Base-by-base conservation (phyloP, 2,113 vertebrate genomes). In the Copsychus sechellarum region DNA sequence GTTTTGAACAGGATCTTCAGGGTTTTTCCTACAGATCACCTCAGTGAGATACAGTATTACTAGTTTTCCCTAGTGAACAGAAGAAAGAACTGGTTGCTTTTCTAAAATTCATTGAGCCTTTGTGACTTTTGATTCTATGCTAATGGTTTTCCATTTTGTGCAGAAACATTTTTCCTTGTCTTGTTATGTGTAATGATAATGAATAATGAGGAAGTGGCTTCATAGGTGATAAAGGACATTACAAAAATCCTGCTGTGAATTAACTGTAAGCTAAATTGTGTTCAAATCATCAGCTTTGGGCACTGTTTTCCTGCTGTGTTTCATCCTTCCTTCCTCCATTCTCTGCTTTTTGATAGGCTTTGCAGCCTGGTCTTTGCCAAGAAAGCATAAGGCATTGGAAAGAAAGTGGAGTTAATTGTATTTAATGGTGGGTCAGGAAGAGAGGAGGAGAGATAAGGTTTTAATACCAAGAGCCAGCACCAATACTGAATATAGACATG, bases 191-290 rank as follows among this genome's bases (percentile, higher is more conserved):
- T 78, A 89, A 25, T 72, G 83, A 76, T 93, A 71, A 77, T 78
- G 90, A 94, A 77, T 70, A 94, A 80, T 64, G 56, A 81, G 85
- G 93, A 96, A 91, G 69, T 82, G 69, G 93, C 81, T 92, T 95
- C 67, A 77, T 43, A 83, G 88, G 62, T 96, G 92, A 96, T 91
- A 96, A 95, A 96, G 57, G 54, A 83, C 67, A 48, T 93, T 67
- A 61, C 1, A 4, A 86, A 95, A 95, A 61, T 96, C 86, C 81
- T 95, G 81, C 92, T 94, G 84, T 74, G 90, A 92, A 56, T 88
- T 95, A 88, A 89, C 65, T 87, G 83, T 88, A 91, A 92, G 82
- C 82, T 94, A 95, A 88, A 93, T 84, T 79, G 48, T 92, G 85
- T 88, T 95, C 78, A 94, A 88, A 95, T 85, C 34, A 62, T 81